Conservation (phyloP, 2,888 invertebrate genomes). For the Chloroclystis v-ata region DNA sequence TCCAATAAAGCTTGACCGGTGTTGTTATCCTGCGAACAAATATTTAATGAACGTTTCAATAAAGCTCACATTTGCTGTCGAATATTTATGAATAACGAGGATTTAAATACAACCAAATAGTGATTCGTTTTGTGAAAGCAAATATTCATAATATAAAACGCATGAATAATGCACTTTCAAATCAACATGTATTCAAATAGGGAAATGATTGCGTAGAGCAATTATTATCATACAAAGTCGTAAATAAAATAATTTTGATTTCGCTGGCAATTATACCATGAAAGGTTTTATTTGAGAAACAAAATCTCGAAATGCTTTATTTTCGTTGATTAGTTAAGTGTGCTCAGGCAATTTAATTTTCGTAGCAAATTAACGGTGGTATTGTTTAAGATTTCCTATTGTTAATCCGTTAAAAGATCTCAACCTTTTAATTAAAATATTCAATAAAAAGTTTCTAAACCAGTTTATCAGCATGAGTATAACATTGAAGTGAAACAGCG, state of each 20-base stretch:
- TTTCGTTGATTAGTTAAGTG: background rate
- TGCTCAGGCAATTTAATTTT: background rate
- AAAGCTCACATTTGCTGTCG: conserved; percentile 10
- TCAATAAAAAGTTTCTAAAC: no score
- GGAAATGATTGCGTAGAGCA: conserved; percentile 6
- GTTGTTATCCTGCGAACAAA: conserved; percentile 86
- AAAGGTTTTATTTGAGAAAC: conserved; percentile 6
- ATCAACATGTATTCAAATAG: conserved; percentile 10
- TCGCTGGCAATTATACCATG: conserved; percentile 7
- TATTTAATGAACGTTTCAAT: conserved; percentile 13
- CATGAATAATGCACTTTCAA: conserved; percentile 11
- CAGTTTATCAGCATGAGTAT: conserved; percentile 20
- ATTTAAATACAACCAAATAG: conserved; percentile 15
- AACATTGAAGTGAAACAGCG: conserved; percentile 25
- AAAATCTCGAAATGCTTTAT: conserved; percentile 6
- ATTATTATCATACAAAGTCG: background rate
- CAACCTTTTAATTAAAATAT: no score
- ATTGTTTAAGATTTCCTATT: no score
- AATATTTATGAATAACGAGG: conserved; percentile 15
- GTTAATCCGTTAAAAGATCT: no score
- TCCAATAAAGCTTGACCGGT: conserved; percentile 94
- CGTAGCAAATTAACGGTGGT: conserved; percentile 1
- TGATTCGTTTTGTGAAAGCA: conserved; percentile 10
- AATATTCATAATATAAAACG: conserved; percentile 6
- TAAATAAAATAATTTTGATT: conserved; percentile 4